Evolutionary conservation across 1,140 invertebrate genomes (phyloP).

Genomic region (Choristoneura fumiferana): DNA sequence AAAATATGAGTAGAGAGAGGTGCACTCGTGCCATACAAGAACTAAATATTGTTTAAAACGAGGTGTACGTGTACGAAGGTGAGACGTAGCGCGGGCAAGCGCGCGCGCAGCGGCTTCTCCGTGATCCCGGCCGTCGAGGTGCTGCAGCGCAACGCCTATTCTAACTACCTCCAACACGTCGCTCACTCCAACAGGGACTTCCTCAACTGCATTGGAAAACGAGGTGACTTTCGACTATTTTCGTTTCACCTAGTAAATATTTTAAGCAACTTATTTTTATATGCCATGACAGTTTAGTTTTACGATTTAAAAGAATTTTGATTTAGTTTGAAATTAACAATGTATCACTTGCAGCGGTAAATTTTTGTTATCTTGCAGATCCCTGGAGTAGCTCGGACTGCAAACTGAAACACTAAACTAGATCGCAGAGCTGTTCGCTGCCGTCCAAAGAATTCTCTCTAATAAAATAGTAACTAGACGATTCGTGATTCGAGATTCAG

Average conservation of each 20-base stretch:
- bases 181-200: conserved; percentile 76
- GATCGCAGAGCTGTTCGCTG: background rate
- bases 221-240: conserved; percentile 40
- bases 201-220: conserved; percentile 79
- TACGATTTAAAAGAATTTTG: too few species aligned
- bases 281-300: too few species aligned
- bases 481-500: conserved; percentile 3
- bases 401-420: background rate
- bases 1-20: too few species aligned
- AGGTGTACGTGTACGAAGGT: conserved; percentile 50
- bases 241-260: conserved; percentile 2
- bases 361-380: conserved; percentile 9
- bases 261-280: too few species aligned
- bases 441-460: conserved; percentile 4
- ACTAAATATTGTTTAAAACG: conserved; percentile 21
- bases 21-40: too few species aligned
- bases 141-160: conserved; percentile 83
- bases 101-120: conserved; percentile 47
- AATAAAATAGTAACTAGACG: background rate
- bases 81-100: conserved; percentile 30
- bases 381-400: conserved; percentile 15
- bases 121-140: conserved; percentile 76
- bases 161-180: conserved; percentile 79
- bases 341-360: background rate
- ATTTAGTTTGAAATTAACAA: too few species aligned